Evolutionary conservation across 2,797 vertebrate species (phyloP).

Genomic region (Calcarius lapponicus): DNA sequence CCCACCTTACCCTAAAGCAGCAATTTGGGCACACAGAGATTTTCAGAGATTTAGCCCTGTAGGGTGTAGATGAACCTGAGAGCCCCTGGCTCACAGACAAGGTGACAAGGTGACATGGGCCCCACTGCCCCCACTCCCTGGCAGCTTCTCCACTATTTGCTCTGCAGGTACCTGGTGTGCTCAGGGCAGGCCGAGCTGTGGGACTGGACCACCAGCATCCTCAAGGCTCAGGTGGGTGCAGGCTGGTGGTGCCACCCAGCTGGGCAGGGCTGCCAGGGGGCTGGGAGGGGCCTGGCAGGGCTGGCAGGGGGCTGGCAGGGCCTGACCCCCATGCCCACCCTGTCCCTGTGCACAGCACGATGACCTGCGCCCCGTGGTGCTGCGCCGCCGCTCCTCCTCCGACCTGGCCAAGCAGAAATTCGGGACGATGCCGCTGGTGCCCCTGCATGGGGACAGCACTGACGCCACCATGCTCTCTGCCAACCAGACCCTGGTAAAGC

Average conservation of each 20-base stretch:
- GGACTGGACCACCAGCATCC: conserved; percentile 94
- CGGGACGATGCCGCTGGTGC: conserved; percentile 94
- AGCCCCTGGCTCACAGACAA: not conserved
- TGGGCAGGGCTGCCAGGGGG: not conserved
- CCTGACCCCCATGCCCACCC: not conserved
- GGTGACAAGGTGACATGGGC: not conserved
- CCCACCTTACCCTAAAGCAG: not conserved
- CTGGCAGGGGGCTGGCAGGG: not conserved
- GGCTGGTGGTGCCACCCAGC: fast-evolving
- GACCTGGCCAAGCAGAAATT: conserved; percentile 95
- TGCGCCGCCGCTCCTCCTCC: conserved; percentile 90
- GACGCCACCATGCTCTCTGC: conserved; percentile 91
- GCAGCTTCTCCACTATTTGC: not conserved
- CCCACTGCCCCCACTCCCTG: not conserved
- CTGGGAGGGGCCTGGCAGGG: not conserved
- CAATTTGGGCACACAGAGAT: not conserved
- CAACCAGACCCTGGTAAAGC: conserved; percentile 93
- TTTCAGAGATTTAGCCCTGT: not conserved
- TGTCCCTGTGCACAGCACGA: conserved; percentile 79
- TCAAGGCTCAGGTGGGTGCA: conserved; percentile 89
- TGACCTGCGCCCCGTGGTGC: conserved; percentile 82
- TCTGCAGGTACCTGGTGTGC: conserved; percentile 87
- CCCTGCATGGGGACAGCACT: conserved; percentile 91
- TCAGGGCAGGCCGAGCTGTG: conserved; percentile 87
- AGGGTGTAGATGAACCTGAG: not conserved